Evolutionary conservation across 2,797 vertebrate genomes (phyloP).

Genomic region (Tapirus indicus): DNA sequence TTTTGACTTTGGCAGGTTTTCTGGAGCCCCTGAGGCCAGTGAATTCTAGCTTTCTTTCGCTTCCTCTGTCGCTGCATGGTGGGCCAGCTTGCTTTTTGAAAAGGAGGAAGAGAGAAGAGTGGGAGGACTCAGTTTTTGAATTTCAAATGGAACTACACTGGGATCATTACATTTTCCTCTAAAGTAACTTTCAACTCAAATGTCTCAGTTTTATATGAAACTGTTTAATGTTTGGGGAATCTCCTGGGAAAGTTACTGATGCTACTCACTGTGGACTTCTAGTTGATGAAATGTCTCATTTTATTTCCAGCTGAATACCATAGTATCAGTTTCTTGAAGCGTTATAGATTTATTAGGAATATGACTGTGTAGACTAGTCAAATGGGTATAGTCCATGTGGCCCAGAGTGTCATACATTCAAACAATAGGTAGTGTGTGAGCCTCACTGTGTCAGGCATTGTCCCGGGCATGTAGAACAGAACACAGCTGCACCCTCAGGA

Average conservation of each 20-base stretch:
- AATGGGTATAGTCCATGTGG: neutral
- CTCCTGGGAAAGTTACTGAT: neutral
- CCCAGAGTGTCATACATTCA: neutral
- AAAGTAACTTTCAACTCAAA: neutral
- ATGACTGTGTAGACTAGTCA: neutral
- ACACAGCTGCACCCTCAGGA: neutral
- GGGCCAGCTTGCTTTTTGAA: neutral
- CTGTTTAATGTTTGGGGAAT: constrained; percentile 5
- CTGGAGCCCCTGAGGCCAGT: neutral
- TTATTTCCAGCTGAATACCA: neutral
- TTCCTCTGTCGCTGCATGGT: neutral
- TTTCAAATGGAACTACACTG: neutral
- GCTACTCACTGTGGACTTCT: neutral
- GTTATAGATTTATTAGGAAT: neutral
- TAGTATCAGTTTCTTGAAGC: neutral
- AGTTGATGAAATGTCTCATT: neutral
- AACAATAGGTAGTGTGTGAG: neutral
- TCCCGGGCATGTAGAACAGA: neutral
- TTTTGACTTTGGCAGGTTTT: neutral
- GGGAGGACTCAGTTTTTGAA: neutral
- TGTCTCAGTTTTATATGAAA: neutral
- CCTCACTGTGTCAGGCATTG: neutral
- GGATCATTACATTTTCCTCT: neutral
- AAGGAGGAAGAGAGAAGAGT: neutral
- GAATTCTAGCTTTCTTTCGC: neutral